Evolutionary conservation across 2,888 invertebrate species (phyloP).

Genomic region (Limnephilus auricula): DNA sequence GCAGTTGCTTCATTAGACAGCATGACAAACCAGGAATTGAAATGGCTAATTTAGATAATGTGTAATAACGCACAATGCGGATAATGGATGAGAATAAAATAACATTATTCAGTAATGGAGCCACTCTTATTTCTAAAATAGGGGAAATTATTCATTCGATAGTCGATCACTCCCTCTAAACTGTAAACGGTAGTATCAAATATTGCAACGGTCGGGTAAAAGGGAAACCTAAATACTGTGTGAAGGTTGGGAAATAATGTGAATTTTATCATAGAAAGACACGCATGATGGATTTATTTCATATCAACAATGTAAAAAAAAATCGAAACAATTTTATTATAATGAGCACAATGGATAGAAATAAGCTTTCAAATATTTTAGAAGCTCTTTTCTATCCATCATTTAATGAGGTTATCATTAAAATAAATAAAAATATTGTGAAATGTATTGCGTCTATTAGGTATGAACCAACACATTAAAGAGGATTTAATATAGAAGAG

Average conservation of each 20-base stretch:
- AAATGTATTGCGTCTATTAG: no score
- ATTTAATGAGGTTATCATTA: neutral
- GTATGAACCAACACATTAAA: no score
- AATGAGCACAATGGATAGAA: neutral
- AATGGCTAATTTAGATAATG: conserved; percentile 23
- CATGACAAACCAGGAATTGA: conserved; percentile 40
- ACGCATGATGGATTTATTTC: neutral
- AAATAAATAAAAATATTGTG: neutral
- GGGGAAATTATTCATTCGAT: neutral
- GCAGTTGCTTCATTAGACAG: conserved; percentile 9
- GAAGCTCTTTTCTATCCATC: no score
- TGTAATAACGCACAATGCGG: neutral
- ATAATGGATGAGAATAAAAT: neutral
- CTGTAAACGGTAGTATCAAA: neutral
- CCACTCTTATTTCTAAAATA: neutral
- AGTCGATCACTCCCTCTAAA: neutral
- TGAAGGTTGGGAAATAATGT: neutral
- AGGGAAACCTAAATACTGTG: neutral
- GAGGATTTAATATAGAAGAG: neutral
- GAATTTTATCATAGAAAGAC: neutral
- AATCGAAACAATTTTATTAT: neutral
- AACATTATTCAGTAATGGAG: neutral
- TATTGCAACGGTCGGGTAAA: neutral
- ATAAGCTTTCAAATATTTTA: neutral
- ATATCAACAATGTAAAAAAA: neutral